phyloP scores from a whole-genome alignment of 2,113 vertebrate species.

The Shinisaurus crocodilurus region DNA sequence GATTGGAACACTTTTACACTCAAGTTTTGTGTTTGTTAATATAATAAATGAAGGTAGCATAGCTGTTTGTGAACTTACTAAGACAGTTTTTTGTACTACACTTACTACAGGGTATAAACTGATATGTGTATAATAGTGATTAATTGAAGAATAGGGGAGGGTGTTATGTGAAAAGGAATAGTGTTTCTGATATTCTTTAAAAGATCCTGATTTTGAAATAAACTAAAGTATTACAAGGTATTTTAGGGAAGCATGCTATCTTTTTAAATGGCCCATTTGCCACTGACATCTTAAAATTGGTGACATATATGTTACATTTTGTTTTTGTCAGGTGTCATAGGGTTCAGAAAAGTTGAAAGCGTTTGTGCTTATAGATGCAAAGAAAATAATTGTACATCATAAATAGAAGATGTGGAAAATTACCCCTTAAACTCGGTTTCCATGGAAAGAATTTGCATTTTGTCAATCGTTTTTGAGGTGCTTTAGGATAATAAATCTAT shows the following conservation, averaged over 20 bases:
- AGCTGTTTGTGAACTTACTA: background rate
- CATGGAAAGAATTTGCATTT: conserved; percentile 52
- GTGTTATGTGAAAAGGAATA: background rate
- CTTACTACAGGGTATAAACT: background rate
- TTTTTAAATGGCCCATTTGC: conserved; percentile 41
- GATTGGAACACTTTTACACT: conserved; percentile 27
- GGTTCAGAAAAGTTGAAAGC: conserved; percentile 42
- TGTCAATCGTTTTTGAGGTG: conserved; percentile 38
- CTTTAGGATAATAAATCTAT: conserved; percentile 45
- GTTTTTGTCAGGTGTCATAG: conserved; percentile 35
- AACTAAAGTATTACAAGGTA: conserved; percentile 5
- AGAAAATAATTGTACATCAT: conserved; percentile 51
- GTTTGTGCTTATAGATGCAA: conserved; percentile 47
- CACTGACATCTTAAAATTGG: conserved; percentile 38
- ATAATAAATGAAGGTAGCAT: background rate
- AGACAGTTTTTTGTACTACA: background rate
- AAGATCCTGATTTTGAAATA: conserved; percentile 27
- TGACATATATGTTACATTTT: conserved; percentile 24
- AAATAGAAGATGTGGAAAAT: conserved; percentile 44
- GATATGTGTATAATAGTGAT: background rate
- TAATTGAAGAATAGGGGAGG: background rate
- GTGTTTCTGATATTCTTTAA: background rate
- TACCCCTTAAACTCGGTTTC: conserved; percentile 52
- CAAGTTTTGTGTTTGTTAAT: background rate
- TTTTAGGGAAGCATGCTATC: background rate